Conservation (phyloP, 2,113 vertebrate genomes). For the Xiphophorus couchianus region DNA sequence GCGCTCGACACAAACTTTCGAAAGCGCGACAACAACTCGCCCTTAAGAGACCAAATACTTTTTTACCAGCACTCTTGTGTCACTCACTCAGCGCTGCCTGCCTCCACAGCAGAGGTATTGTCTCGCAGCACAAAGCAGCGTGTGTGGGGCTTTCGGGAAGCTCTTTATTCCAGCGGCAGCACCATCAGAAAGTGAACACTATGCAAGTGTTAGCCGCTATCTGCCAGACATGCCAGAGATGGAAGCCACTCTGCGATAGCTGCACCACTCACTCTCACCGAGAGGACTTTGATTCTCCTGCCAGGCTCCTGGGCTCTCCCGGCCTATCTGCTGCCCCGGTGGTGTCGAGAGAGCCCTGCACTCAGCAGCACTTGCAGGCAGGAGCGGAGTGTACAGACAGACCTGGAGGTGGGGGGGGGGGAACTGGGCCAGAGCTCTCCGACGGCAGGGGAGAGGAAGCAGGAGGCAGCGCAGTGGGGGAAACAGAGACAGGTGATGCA, state of each 20-base stretch:
- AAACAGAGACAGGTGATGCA: constrained; percentile 18
- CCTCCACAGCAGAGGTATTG: no score
- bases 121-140: constrained; percentile 1
- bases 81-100: neutral
- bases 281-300: constrained; percentile 59
- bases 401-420: constrained; percentile 21
- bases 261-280: constrained; percentile 45
- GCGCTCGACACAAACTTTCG: no score
- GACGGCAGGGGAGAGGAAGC: constrained; percentile 23
- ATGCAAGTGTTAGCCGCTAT: constrained; percentile 37
- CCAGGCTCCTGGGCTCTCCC: constrained; percentile 50
- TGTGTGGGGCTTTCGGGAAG: constrained; percentile 11
- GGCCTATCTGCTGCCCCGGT: constrained; percentile 43
- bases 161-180: constrained; percentile 13
- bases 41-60: neutral
- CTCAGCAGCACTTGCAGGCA: constrained; percentile 39
- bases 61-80: neutral
- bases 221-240: constrained; percentile 50
- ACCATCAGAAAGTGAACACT: constrained; percentile 26
- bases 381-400: constrained; percentile 15
- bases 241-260: constrained; percentile 51
- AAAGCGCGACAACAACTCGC: no score
- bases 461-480: constrained; percentile 14
- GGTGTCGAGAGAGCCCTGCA: constrained; percentile 37
- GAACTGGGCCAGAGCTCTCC: constrained; percentile 5